Base-by-base conservation (phyloP, 1,140 invertebrate genomes). In the Drosophila lacertosa region DNA sequence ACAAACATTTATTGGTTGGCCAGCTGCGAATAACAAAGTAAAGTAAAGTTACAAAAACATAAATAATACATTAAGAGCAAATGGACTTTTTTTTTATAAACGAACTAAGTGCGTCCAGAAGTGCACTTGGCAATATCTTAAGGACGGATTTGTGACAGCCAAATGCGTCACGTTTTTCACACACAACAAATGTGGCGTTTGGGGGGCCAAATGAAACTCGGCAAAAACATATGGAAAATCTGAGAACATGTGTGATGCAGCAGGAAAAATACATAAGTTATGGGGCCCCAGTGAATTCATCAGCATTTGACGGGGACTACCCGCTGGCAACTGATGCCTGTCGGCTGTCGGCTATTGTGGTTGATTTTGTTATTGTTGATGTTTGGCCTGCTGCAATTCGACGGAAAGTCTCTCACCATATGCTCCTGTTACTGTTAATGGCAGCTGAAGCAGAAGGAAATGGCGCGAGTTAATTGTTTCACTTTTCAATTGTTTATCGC, bases 151-250 rank as follows among this genome's bases (percentile, higher is more conserved):
- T 37, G 33, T 51, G 55, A 22, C 39, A 57, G 54, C 4, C 26
- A 44, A 40, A 45, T 35, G 48, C 33, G 20, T 44, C 53, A 58
- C 29, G 24, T 26, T 33, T 26, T 45, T 29, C 53, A 54, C 37
- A 45, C 62, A 39, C 51, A 22, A 16, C 11, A 40, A 29, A 35
- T 66, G 26, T 65, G 57, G 6, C 22, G 40, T 26, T 4, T 10
- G 11, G 24, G 53, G 45, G 24, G 13, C 15, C 15, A 42, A 58
- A 72, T 75, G 74, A 63, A 73, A 53, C 66, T 47, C 45, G 48
- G 45, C 45, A 54, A 33, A 33, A 58, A 63, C 80, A 84, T 84
- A 84, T 84, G 75, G 79, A 69, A 78, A 83, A 65, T 83, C 66
- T 84, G 75, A 63, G 51, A 58, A 68, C 78, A 82, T 82, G 63